phyloP scores from a whole-genome alignment of 1,140 invertebrate genomes.

The Phymorhynchus buccinoides region DNA sequence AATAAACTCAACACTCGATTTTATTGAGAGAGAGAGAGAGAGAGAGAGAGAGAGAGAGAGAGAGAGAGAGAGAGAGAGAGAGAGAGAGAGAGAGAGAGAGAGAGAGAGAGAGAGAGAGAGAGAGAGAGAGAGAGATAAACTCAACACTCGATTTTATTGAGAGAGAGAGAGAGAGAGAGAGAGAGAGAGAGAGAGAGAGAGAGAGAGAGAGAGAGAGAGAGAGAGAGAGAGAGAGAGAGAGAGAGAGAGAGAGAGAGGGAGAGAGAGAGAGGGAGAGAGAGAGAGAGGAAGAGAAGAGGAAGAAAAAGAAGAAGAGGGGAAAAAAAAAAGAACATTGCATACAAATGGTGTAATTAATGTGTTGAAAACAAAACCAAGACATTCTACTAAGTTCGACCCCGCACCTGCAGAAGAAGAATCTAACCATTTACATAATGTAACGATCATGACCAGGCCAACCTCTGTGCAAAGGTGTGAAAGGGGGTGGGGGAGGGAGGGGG shows the following conservation, averaged over 20 bases:
- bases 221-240: not conserved
- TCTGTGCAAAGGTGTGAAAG: slow-evolving; percentile 13
- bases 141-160: too few species aligned
- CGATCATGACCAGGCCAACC: not conserved
- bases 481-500: not conserved
- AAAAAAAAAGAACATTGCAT: not conserved
- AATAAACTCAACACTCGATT: too few species aligned
- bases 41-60: not conserved
- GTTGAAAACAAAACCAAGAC: too few species aligned
- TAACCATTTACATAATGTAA: not conserved
- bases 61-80: not conserved
- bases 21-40: not conserved
- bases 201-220: not conserved
- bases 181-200: not conserved
- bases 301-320: not conserved
- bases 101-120: not conserved
- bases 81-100: not conserved
- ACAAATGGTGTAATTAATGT: too few species aligned
- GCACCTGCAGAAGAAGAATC: not conserved
- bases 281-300: too few species aligned
- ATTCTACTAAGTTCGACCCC: not conserved
- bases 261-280: not conserved
- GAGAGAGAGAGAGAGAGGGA: not conserved
- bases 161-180: too few species aligned
- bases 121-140: not conserved